Evolutionary conservation across 2,888 invertebrate species (phyloP), one percentile per base, ranked within the genome.

Genomic region (Aleiodes alternator): DNA sequence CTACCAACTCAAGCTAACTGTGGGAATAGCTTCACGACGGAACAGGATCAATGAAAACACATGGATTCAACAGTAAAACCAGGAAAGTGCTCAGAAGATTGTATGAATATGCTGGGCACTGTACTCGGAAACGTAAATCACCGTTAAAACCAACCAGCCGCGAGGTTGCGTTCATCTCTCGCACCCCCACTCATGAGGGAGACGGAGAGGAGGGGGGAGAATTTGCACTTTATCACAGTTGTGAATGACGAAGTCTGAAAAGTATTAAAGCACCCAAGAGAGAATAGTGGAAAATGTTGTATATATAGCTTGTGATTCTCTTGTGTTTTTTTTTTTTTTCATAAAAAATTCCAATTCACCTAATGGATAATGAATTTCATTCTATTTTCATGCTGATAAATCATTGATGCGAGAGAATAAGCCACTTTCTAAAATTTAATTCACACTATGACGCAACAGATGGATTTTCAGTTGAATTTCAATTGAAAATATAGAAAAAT

Each of bases 121-220:
- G 68, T 79, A 80, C 74, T 72, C 79, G 69, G 51, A 68, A 77
- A 78, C 81, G 82, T 85, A 84, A 84, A 85, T 85, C 85, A 85
- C 75, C 75, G 76, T 78, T 78, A 77, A 82, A 83, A 81, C 81
- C 82, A 69, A 78, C 81, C 78, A 72, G 48, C 71, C 57, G 23
- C 69, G 73, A 77, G 55, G 51, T 9, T 9, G 68, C 68, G 31
- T 50, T 50, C 31, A 23, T 29, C 29, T 51, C 29, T 51, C 31
- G 31, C 51, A 31, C 51, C 23, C 23, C 38, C 16, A 53, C 31
- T 14, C 59, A 16, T 16, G 11, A 23, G 23, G 2, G 23, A 2
- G 23, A 2, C 1, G 23, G 23, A 2, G 23, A 2, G 23, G 23
- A 2, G 23, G 23, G 23, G 23, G 2, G 34, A 69, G 64, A 78